phyloP scores from a whole-genome alignment of 2,888 invertebrate genomes.

The Yponomeuta sedellus region DNA sequence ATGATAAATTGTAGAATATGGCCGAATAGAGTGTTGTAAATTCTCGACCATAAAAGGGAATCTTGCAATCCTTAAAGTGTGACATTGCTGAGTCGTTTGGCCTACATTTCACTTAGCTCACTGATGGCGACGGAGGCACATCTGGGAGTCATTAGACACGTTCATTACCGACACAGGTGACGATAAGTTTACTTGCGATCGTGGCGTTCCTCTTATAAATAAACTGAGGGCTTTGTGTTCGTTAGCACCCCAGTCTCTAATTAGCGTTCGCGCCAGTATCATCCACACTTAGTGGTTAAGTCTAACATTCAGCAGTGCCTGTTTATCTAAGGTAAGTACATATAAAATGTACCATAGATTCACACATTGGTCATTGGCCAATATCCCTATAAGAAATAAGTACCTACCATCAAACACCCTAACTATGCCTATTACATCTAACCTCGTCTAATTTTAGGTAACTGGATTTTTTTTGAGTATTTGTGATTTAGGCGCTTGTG shows the following conservation, averaged over 20 bases:
- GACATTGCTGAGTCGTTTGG: slow-evolving; percentile 5
- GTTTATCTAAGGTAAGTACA: background rate
- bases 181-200: slow-evolving; percentile 37
- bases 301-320: background rate
- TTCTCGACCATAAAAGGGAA: slow-evolving; percentile 6
- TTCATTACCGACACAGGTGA: slow-evolving; percentile 34
- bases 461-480: too few species aligned
- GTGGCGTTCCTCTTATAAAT: slow-evolving; percentile 36
- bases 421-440: too few species aligned
- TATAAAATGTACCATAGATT: background rate
- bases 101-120: slow-evolving; percentile 27
- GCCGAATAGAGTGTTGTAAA: slow-evolving; percentile 2
- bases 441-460: too few species aligned
- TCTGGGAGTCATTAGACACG: slow-evolving; percentile 44
- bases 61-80: slow-evolving; percentile 3
- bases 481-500: too few species aligned
- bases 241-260: background rate
- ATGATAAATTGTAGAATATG: background rate
- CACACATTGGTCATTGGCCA: background rate
- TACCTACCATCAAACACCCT: too few species aligned
- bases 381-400: too few species aligned
- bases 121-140: slow-evolving; percentile 26
- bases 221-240: slow-evolving; percentile 21
- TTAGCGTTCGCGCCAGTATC: background rate
- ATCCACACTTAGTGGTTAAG: background rate